Conservation (phyloP, 2,113 vertebrate genomes). For the Synchiropus splendidus region DNA sequence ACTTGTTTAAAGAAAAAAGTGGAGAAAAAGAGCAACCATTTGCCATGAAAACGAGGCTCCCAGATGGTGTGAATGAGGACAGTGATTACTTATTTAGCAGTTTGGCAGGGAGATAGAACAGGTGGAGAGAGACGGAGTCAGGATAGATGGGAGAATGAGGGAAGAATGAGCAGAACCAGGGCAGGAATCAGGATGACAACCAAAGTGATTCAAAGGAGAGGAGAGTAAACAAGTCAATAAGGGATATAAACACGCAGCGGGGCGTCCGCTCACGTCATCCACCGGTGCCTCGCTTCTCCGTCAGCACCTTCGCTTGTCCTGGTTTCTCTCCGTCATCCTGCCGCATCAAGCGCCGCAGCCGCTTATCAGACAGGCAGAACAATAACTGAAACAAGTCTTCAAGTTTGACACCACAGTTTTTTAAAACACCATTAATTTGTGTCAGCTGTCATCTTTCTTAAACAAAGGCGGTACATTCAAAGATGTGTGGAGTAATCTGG, state of each 20-base stretch:
- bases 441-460: neutral
- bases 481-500: slow-evolving; percentile 5
- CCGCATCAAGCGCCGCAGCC: no score
- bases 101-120: slow-evolving; percentile 11
- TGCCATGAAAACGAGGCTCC: slow-evolving; percentile 26
- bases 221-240: slow-evolving; percentile 2
- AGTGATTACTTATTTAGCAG: slow-evolving; percentile 54
- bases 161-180: slow-evolving; percentile 1
- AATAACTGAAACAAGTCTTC: neutral
- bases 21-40: slow-evolving; percentile 21
- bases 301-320: slow-evolving; percentile 6
- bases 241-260: slow-evolving; percentile 11
- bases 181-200: slow-evolving; percentile 1
- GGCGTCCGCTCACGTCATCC: slow-evolving; percentile 10
- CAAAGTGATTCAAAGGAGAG: slow-evolving; percentile 9
- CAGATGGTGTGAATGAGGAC: slow-evolving; percentile 61
- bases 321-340: neutral
- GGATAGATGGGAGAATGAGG: slow-evolving; percentile 13
- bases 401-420: slow-evolving; percentile 8
- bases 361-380: no score
- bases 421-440: slow-evolving; percentile 20
- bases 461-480: slow-evolving; percentile 3
- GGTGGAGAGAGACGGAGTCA: neutral
- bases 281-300: no score
- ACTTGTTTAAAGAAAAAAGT: neutral